phyloP scores from a whole-genome alignment of 2,113 vertebrate species.

The Rhinoderma darwinii region DNA sequence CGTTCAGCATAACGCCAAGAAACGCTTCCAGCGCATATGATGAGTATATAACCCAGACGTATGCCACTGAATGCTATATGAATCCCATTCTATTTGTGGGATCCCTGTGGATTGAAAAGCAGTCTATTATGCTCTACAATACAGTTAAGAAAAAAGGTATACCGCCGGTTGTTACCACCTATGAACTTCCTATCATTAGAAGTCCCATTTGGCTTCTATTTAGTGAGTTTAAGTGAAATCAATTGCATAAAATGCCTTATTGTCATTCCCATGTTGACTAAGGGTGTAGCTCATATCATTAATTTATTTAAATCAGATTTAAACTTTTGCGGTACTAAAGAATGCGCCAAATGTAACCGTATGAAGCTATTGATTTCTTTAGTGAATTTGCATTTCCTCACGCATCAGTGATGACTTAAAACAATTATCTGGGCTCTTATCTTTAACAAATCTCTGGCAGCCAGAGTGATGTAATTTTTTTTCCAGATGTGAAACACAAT shows the following conservation, averaged over 20 bases:
- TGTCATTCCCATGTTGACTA: background rate
- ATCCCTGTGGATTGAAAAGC: no score
- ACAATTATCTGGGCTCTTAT: constrained; percentile 50
- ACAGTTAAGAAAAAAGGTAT: no score
- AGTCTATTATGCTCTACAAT: no score
- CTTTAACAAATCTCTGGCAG: constrained; percentile 60
- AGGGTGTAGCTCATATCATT: background rate
- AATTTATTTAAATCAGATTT: background rate
- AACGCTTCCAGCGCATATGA: no score
- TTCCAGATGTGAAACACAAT: constrained; percentile 61
- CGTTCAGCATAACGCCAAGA: no score
- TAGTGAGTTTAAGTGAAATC: background rate
- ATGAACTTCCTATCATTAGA: no score
- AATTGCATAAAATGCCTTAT: background rate
- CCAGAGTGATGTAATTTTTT: constrained; percentile 50
- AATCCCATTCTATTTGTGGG: no score
- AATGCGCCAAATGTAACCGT: background rate
- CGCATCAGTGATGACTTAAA: background rate
- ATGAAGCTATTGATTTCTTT: background rate
- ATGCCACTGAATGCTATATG: no score
- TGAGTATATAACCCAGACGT: no score
- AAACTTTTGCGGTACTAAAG: background rate
- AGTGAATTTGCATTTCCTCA: background rate
- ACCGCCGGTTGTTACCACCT: no score
- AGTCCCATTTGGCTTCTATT: no score